Conservation (phyloP, 2,113 vertebrate genomes). For the Malurus elegans region DNA sequence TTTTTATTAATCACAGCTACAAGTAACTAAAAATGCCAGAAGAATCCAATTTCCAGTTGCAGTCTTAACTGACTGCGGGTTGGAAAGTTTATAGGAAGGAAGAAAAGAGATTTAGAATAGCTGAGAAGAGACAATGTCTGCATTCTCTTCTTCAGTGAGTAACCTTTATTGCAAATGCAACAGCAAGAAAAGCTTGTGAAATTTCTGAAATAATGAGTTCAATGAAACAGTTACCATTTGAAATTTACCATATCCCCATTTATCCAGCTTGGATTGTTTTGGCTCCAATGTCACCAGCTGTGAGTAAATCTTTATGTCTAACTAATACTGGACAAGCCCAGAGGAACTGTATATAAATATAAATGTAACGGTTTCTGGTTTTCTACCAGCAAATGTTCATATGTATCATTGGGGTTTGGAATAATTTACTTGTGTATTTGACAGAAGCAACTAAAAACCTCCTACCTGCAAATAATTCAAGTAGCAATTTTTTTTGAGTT, state of each 20-base stretch:
- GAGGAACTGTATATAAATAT: background rate
- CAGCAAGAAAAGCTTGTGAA: background rate
- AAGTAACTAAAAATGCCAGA: background rate
- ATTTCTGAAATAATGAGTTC: background rate
- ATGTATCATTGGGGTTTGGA: background rate
- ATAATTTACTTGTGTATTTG: background rate
- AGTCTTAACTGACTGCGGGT: background rate
- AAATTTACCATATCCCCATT: background rate
- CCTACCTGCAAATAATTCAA: background rate
- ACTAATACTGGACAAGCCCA: background rate
- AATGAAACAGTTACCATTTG: background rate
- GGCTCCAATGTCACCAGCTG: background rate
- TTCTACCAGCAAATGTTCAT: background rate
- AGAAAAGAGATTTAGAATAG: background rate
- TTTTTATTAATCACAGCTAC: background rate
- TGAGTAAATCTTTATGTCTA: background rate
- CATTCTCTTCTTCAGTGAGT: background rate
- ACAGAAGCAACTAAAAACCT: background rate
- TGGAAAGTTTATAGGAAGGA: background rate
- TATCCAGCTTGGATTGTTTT: background rate
- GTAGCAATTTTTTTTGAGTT: background rate
- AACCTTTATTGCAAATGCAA: background rate
- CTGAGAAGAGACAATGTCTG: background rate
- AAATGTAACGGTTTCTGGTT: background rate
- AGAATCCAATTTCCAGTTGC: background rate